Evolutionary conservation across 1,140 invertebrate genomes (phyloP), one percentile per base, ranked within the genome.

Genomic region (Propsilocerus akamusi): DNA sequence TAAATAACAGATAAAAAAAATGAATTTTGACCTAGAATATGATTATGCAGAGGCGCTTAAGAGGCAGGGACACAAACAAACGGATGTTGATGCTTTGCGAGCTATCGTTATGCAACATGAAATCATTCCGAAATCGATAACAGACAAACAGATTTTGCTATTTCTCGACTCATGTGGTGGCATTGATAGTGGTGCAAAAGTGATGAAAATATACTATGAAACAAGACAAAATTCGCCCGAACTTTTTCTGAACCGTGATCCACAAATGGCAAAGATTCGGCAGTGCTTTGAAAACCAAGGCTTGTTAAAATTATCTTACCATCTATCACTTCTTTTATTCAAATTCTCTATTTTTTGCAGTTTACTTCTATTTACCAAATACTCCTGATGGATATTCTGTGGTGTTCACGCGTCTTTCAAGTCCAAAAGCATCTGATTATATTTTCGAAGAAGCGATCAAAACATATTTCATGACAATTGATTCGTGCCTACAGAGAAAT

Each of bases 91-190:
- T 14, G 22, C 32, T 7, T 11, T 52, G 4, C 47, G 51, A n/a
- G 23, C 28, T 20, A 5, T 20, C 26, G 10, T 41, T 7, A 41
- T 4, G 8, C 0, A 41, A 23, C n/a, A 23, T 26, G 11, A 26
- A 17, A 2, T 8, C 20, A 60, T 70, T 37, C 69, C 69, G 24
- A 69, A 67, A 54, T 64, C 68, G 58, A 59, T 71, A 32, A 58
- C 61, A 10, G 61, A 68, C 55, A 68, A 71, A 60, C 68, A 70
- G 53, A 47, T 79, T 11, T 65, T 75, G 1, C 59, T 76, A 26
- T 78, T 78, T 56, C 68, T 75, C 24, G 66, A 76, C 34, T 75
- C 75, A 26, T 78, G 77, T 28, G 72, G 68, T 25, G 65, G 76
- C 25, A 50, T 71, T 5, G 69, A 73, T 22, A 63, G 63, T 34